Conservation (phyloP, 2,113 vertebrate genomes). For the Eurypyga helias region DNA sequence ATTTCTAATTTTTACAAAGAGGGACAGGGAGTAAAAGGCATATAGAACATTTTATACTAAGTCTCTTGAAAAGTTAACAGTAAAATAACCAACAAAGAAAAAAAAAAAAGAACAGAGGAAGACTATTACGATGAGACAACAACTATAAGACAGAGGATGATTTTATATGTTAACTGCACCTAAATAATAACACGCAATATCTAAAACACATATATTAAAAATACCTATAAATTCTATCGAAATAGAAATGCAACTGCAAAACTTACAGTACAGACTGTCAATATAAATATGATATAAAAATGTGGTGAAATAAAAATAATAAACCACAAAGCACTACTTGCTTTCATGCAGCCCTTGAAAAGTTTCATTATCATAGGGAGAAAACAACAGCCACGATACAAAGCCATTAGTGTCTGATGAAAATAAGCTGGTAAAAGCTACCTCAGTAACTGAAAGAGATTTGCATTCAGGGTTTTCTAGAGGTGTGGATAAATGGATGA, state of each 20-base stretch:
- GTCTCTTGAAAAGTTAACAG: background rate
- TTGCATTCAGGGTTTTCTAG: constrained; percentile 1
- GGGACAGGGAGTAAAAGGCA: background rate
- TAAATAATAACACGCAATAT: background rate
- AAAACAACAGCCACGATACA: constrained; percentile 29
- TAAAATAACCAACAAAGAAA: background rate
- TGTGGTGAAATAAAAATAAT: background rate
- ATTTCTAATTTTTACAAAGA: constrained; percentile 61
- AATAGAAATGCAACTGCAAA: background rate
- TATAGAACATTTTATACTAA: background rate
- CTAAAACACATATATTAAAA: background rate
- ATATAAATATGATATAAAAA: background rate
- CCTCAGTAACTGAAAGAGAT: constrained; percentile 27
- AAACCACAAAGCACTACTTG: background rate
- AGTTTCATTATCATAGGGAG: background rate
- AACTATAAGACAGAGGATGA: background rate
- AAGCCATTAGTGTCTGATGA: constrained; percentile 36
- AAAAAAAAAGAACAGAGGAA: constrained; percentile 9
- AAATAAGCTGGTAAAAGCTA: constrained; percentile 51
- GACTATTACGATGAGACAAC: background rate
- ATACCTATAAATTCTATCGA: background rate
- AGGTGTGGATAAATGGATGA: constrained; percentile 23
- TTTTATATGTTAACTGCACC: background rate
- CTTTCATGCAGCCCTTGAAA: background rate
- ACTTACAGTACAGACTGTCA: background rate